Conservation (phyloP, 92 coral and sea anemone species). For the Muricea muricata region DNA sequence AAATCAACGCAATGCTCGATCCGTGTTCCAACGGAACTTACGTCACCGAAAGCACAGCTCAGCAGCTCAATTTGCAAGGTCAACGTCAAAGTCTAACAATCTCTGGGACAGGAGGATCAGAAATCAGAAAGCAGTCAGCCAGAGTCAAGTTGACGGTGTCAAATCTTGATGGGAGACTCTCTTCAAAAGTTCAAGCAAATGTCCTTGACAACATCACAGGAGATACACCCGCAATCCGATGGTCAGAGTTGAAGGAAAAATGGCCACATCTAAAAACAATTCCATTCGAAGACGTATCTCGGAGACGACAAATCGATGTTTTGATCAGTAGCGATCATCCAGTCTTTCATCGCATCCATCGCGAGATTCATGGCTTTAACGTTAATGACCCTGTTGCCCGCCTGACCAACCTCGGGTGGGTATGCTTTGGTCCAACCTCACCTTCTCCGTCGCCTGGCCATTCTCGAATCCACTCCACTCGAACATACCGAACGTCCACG, state of each 20-base stretch:
- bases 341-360: conserved; percentile 39
- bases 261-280: conserved; percentile 41
- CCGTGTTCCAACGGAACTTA: conserved; percentile 66
- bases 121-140: not conserved
- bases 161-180: conserved; percentile 8
- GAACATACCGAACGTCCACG: no score
- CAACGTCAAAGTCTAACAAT: conserved; percentile 40
- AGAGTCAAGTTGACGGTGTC: conserved; percentile 15
- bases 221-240: conserved; percentile 44
- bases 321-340: conserved; percentile 60
- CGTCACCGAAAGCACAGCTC: conserved; percentile 50
- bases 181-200: conserved; percentile 9
- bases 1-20: conserved; percentile 64
- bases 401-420: no score
- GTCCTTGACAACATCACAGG: no score
- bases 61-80: conserved; percentile 45
- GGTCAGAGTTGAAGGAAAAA: conserved; percentile 54
- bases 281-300: conserved; percentile 41
- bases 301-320: conserved; percentile 41
- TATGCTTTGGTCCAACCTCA: no score
- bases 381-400: no score
- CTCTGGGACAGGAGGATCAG: conserved; percentile 40
- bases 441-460: no score
- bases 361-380: no score
- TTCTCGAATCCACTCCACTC: no score